phyloP scores from a whole-genome alignment of 2,888 invertebrate species.

The Lithosia quadra region DNA sequence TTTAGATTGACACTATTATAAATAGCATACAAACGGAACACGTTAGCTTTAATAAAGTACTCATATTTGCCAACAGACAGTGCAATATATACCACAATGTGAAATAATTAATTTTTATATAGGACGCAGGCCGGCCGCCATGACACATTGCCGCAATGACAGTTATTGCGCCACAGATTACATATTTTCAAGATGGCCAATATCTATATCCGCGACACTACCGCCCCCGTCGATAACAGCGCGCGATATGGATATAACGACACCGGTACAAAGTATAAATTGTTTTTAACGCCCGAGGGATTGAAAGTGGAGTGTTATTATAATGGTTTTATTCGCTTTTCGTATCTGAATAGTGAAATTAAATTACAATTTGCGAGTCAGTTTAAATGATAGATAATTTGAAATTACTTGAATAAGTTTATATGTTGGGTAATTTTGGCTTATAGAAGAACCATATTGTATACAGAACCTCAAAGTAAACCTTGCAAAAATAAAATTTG shows the following conservation, averaged over 20 bases:
- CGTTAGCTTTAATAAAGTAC: too few species aligned
- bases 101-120: slow-evolving; percentile 1
- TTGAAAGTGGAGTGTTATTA: not conserved
- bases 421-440: not conserved
- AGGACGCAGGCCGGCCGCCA: slow-evolving; percentile 27
- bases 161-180: slow-evolving; percentile 64
- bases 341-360: not conserved
- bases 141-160: slow-evolving; percentile 56
- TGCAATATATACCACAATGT: not conserved
- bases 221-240: slow-evolving; percentile 38
- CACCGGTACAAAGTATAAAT: slow-evolving; percentile 10
- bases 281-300: not conserved
- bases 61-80: not conserved
- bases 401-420: not conserved
- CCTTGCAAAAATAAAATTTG: too few species aligned
- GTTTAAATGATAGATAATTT: not conserved
- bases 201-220: slow-evolving; percentile 43
- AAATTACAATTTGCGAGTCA: slow-evolving; percentile 1
- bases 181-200: slow-evolving; percentile 63
- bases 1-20: too few species aligned
- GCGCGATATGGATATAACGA: slow-evolving; percentile 12
- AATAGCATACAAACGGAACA: too few species aligned
- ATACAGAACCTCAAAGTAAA: too few species aligned
- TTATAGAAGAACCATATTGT: too few species aligned
- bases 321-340: not conserved